Evolutionary conservation across 2,888 invertebrate species (phyloP).

Genomic region (Himalopsyche japonica): DNA sequence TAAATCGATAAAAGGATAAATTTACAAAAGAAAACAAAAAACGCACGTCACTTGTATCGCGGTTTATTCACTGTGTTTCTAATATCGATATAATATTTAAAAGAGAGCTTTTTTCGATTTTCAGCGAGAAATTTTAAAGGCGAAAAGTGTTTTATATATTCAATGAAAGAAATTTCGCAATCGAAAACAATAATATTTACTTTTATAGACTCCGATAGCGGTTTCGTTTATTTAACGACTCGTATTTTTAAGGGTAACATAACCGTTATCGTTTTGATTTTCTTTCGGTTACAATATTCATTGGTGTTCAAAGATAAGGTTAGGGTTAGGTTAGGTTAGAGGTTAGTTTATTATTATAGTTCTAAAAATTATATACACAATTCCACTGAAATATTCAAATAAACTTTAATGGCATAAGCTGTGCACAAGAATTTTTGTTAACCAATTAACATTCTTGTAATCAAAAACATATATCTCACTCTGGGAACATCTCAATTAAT

Average conservation of each 20-base stretch:
- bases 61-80: neutral
- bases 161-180: neutral
- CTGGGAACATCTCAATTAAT: no score
- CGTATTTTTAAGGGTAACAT: neutral
- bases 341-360: no score
- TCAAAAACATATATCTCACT: no score
- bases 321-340: no score
- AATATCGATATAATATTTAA: neutral
- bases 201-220: neutral
- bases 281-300: neutral
- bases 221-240: neutral
- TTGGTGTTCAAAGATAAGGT: neutral
- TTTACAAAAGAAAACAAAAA: no score
- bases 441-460: no score
- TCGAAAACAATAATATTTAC: neutral
- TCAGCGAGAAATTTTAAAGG: neutral
- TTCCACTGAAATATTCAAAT: no score
- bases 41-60: neutral
- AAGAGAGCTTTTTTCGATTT: neutral
- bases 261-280: constrained; percentile 1
- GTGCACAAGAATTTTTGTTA: no score
- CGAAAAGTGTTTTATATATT: neutral
- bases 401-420: no score
- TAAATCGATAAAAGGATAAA: no score
- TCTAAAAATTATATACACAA: no score